Base-by-base conservation (phyloP, 2,113 vertebrate species). In the Poecile atricapillus region DNA sequence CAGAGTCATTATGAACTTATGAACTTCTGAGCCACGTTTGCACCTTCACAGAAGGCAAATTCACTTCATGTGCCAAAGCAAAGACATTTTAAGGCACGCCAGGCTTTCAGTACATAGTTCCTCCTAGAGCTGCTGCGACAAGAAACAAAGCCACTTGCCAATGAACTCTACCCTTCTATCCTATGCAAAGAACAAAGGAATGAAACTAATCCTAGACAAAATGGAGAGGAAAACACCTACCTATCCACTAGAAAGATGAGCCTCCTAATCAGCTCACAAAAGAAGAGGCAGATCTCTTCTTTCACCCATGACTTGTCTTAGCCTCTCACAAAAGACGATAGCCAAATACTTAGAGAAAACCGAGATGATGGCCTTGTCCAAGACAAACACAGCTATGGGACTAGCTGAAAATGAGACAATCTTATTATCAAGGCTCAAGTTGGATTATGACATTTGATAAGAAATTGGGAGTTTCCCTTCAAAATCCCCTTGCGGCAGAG, bases 321-420 rank as follows among this genome's bases (percentile, higher is more conserved):
- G n/a, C 24, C 46, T 67, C 77, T 50, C 35, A 86, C 35, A 91
- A 75, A 87, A 91, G 56, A 52, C 37, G 60, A 10, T 10, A 60
- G 39, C 5, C 44, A 84, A 20, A 30, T 63, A 22, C 31, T 77
- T 39, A 20, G 33, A 91, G 60, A 83, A 67, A 69, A 9, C 15
- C 0, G 0, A 83, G 47, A 47, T 4, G 9, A 67, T 5, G 9
- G 7, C 13, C 43, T 22, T 60, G 68, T 69, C 30, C 63, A 89
- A 89, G 30, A 86, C 12, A 87, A 82, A 44, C 12, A 6, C 17
- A 76, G 27, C 7, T 5, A 0, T 12, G 10, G 11, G 30, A 75
- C 30, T 28, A 21, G 23, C 37, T 56, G 58, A 91, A 71, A 91
- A 87, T 60, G 31, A 93, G 58, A 81, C 17, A 47, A 71, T 25